Conservation (phyloP, 2,113 vertebrate species). For the Tichodroma muraria region DNA sequence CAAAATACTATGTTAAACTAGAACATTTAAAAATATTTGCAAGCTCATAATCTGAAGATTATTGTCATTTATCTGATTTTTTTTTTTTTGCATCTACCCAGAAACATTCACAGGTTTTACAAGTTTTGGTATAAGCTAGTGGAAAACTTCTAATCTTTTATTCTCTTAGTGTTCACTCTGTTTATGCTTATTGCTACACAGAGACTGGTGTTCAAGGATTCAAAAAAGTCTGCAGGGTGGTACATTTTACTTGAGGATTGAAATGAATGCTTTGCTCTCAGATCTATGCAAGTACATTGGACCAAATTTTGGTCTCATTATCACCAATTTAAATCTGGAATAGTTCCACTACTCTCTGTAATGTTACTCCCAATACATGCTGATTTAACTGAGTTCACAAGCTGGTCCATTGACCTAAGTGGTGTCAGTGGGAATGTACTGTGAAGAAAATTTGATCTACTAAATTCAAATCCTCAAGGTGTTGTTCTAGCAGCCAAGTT, state of each 20-base stretch:
- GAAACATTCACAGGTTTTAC: neutral
- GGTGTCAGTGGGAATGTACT: constrained; percentile 53
- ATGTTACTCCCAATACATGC: constrained; percentile 45
- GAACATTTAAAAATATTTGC: neutral
- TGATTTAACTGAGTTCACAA: constrained; percentile 58
- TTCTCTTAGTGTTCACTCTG: neutral
- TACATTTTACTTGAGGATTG: neutral
- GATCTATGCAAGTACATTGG: neutral
- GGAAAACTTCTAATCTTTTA: neutral
- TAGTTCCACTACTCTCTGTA: constrained; percentile 35
- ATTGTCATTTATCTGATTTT: neutral
- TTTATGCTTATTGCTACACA: neutral
- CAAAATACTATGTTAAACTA: neutral
- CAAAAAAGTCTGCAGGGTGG: neutral
- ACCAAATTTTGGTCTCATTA: constrained; percentile 48
- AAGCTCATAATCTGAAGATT: neutral
- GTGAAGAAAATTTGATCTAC: constrained; percentile 57
- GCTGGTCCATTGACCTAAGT: constrained; percentile 63
- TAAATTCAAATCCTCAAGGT: constrained; percentile 64
- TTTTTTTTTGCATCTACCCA: neutral
- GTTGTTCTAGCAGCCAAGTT: constrained; percentile 54
- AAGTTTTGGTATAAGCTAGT: neutral
- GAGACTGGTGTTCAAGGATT: neutral
- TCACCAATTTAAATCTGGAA: constrained; percentile 47
- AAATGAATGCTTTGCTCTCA: neutral